Percentiles rank a stretch among this genome's conserved stretches.
phyloP scores from a whole-genome alignment of 2,797 vertebrate species.

The Tragopan temminckii region DNA sequence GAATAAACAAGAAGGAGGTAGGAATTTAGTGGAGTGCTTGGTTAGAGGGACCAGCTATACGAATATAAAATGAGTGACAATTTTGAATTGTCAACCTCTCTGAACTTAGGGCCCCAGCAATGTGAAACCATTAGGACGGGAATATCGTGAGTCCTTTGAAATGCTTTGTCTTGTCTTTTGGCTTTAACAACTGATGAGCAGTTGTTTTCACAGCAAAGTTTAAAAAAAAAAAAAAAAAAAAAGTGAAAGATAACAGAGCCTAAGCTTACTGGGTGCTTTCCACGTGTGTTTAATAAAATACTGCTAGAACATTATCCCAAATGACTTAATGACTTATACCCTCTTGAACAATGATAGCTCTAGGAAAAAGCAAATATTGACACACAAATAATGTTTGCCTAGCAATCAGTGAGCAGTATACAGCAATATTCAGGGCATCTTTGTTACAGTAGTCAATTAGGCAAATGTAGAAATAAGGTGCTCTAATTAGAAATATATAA shows the following conservation, averaged over 20 bases:
- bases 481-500: slow-evolving; percentile 65
- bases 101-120: background rate
- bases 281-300: slow-evolving; percentile 47
- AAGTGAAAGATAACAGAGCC: background rate
- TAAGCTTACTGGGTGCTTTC: slow-evolving; percentile 13
- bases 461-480: slow-evolving; percentile 70
- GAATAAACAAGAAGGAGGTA: background rate
- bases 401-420: slow-evolving; percentile 71
- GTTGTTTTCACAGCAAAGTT: background rate
- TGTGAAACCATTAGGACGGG: background rate
- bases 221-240: background rate
- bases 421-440: slow-evolving; percentile 47
- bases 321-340: slow-evolving; percentile 69
- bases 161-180: background rate
- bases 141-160: background rate
- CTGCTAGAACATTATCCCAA: slow-evolving; percentile 46
- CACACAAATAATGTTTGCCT: slow-evolving; percentile 74
- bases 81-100: background rate
- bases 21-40: background rate
- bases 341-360: slow-evolving; percentile 67
- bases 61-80: background rate
- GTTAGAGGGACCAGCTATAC: background rate
- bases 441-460: slow-evolving; percentile 79
- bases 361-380: slow-evolving; percentile 80
- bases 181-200: background rate